Base-by-base conservation (phyloP, 1,140 invertebrate genomes). In the Drosophila tropicalis region DNA sequence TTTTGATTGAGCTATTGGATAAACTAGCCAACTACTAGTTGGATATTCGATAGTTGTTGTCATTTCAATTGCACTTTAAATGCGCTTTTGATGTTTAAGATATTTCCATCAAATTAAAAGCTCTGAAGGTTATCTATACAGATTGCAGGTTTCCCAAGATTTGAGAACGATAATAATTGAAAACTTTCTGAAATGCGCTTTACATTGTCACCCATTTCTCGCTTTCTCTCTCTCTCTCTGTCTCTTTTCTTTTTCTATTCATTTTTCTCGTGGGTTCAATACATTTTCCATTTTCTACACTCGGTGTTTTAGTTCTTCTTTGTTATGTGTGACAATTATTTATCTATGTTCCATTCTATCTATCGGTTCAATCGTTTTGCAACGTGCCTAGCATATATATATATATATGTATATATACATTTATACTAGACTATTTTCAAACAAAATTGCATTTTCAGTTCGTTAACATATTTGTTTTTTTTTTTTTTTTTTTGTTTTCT, bases 381-480 rank as follows among this genome's bases (percentile, higher is more conserved):
- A 67, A 70, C 64, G 81, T 79, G 81, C 32, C 58, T 36, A 29
- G 62, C 67, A 70, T 77, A 29, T 62, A 71, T 71, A 5, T 15
- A 17, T 32, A 61, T 15, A 1, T 73, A 13, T 25, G 4, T 15
- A 7, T 15, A 12, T 22, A 62, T 25, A 2, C 3, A 63, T 39
- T 66, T 47, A 51, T 15, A 39, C 54, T 6, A 7, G 41, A 44
- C 41, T n/a, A 57, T 13, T 57, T 66, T 66, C 56, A 5, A 29
- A 44, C 17, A 7, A 54, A 34, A 39, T 61, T 62, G 32, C 29
- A 19, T 36, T 62, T 56, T 61, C 22, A 40, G 62, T 61, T 63
- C 41, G 56, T 57, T 57, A 57, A 57, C n/a, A 32, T 25, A 4
- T 25, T 56, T 51, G 19, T 22, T 19, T 17, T 15, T 17, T 5